Conservation (phyloP, 2,113 vertebrate genomes). For the Geococcyx californianus region DNA sequence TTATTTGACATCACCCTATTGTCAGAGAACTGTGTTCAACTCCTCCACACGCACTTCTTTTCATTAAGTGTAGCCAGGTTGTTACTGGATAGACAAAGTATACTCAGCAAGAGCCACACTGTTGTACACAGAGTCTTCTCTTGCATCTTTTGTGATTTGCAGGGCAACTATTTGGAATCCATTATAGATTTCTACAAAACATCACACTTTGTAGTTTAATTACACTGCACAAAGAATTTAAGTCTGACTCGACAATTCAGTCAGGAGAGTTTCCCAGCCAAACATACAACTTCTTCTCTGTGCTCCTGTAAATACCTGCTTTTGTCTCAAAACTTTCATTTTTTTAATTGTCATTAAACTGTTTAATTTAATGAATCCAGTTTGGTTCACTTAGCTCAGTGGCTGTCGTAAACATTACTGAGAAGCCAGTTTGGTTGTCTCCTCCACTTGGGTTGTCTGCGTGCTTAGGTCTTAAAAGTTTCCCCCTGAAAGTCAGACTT, state of each 20-base stretch:
- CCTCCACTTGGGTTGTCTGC: neutral
- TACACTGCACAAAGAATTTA: neutral
- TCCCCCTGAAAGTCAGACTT: neutral
- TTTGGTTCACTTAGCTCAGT: neutral
- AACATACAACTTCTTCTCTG: neutral
- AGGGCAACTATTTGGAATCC: neutral
- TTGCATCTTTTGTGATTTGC: neutral
- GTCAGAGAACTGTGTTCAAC: constrained; percentile 11
- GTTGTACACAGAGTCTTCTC: neutral
- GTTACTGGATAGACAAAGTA: neutral
- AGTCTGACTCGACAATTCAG: neutral
- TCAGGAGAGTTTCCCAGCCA: neutral
- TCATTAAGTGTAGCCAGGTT: neutral
- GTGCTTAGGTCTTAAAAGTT: neutral
- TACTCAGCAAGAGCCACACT: neutral
- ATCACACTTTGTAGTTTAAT: neutral
- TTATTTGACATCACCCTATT: constrained; percentile 54
- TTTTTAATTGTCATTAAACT: neutral
- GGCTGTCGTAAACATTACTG: neutral
- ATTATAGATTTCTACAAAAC: neutral
- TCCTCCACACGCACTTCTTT: neutral
- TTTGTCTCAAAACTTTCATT: neutral
- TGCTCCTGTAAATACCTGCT: neutral
- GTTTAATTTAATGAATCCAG: neutral
- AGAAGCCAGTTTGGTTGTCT: neutral